Percentiles rank a stretch among this genome's conserved stretches.
These are phyloP conservation scores for Philopedon plagiatum DNA, from an alignment of 2,888 invertebrate species.

Conservation along the genomic window DNA sequence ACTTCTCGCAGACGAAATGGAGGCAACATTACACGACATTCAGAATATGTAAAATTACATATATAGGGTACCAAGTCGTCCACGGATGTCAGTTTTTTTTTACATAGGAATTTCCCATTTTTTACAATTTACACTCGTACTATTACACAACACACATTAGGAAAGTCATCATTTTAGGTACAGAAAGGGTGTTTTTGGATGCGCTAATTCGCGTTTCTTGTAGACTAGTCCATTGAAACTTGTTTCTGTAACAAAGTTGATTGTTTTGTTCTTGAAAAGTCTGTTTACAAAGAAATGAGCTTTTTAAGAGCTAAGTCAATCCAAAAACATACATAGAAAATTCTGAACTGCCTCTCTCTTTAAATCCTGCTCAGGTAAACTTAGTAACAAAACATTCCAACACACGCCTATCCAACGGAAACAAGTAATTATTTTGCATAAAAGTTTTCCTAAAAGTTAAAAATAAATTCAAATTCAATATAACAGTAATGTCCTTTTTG, in stretches of 20 bases:
- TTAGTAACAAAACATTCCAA: conserved; percentile 34
- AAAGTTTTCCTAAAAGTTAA: background rate
- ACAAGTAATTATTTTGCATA: background rate
- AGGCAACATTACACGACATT: conserved; percentile 98
- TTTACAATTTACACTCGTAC: conserved; percentile 21
- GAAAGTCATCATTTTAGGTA: conserved; percentile 16
- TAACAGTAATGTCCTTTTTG: conserved; percentile 25
- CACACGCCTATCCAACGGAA: background rate
- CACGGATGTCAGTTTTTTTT: conserved; percentile 19
- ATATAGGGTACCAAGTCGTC: conserved; percentile 20
- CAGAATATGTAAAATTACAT: conserved; percentile 89
- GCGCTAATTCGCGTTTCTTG: background rate
- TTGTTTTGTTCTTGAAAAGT: too few species aligned
- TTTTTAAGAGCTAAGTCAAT: background rate
- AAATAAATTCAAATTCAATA: background rate
- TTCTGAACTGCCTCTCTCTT: background rate
- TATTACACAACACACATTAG: conserved; percentile 16
- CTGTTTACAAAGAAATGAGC: background rate
- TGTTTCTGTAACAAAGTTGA: too few species aligned
- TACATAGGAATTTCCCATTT: conserved; percentile 18
- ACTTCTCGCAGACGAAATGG: conserved; percentile 98
- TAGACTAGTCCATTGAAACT: too few species aligned
- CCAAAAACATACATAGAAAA: background rate
- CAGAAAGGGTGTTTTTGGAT: conserved; percentile 5
- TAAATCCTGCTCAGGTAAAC: conserved; percentile 21